Evolutionary conservation across 1,140 invertebrate species (phyloP).

Genomic region (Dolichoris vasculosae): DNA sequence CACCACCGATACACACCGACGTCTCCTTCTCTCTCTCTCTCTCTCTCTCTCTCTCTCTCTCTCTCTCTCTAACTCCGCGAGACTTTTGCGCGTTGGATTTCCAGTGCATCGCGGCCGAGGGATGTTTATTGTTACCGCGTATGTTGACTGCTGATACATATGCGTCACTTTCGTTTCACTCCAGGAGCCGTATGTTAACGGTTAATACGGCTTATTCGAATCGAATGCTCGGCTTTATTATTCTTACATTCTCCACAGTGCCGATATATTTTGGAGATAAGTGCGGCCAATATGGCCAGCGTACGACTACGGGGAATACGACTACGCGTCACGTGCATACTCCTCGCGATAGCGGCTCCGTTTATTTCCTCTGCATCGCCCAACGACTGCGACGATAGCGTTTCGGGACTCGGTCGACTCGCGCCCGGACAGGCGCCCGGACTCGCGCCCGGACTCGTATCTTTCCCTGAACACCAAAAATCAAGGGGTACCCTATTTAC

Average conservation of each 20-base stretch:
- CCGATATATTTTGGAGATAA: background rate
- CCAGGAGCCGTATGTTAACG: background rate
- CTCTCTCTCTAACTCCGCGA: background rate
- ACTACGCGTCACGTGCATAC: too few relatives aligned
- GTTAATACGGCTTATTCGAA: slow-evolving; percentile 1
- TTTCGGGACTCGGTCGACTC: too few relatives aligned
- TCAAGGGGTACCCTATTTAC: too few relatives aligned
- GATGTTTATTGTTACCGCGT: background rate
- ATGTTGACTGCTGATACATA: background rate
- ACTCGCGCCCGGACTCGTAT: too few relatives aligned
- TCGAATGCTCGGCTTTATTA: background rate
- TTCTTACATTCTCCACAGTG: background rate
- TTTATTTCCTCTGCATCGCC: too few relatives aligned
- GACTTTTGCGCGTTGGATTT: background rate
- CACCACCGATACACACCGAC: too few relatives aligned
- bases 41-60: slow-evolving; percentile 58
- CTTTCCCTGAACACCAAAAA: too few relatives aligned
- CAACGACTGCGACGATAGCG: too few relatives aligned
- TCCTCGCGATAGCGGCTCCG: too few relatives aligned
- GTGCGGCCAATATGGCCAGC: background rate
- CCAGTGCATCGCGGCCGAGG: background rate
- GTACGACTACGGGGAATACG: too few relatives aligned
- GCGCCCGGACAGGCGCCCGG: too few relatives aligned
- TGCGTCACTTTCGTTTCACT: slow-evolving; percentile 9
- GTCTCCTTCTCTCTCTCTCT: slow-evolving; percentile 56